Conservation (phyloP, 2,888 invertebrate species). For the Patella pellucida region DNA sequence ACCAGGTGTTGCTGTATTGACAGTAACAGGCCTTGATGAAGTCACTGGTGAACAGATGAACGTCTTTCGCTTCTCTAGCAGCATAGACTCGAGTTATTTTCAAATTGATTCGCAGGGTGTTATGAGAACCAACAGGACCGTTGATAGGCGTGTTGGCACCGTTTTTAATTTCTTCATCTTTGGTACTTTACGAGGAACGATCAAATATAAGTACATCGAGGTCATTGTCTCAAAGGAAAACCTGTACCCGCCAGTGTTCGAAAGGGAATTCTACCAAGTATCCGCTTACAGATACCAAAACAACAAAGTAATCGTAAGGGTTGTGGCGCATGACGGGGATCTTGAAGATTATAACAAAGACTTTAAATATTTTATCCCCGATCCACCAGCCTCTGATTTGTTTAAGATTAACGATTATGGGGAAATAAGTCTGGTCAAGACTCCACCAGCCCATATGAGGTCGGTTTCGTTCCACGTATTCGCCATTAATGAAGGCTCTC, state of each 20-base stretch:
- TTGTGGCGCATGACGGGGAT: background rate
- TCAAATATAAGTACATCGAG: conserved; percentile 41
- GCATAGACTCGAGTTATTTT: conserved; percentile 42
- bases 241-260: conserved; percentile 45
- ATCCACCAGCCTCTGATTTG: conserved; percentile 12
- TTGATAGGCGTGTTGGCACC: conserved; percentile 45
- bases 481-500: conserved; percentile 54
- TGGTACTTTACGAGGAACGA: conserved; percentile 29
- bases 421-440: conserved; percentile 36
- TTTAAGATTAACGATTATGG: conserved; percentile 27
- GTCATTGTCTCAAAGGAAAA: conserved; percentile 51
- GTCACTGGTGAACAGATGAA: conserved; percentile 36
- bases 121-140: conserved; percentile 38
- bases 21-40: conserved; percentile 44
- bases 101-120: conserved; percentile 38
- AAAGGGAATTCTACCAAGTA: conserved; percentile 38
- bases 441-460: conserved; percentile 34
- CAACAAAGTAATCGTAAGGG: conserved; percentile 15
- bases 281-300: conserved; percentile 42
- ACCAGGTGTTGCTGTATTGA: conserved; percentile 42
- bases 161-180: conserved; percentile 46
- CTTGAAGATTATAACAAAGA: conserved; percentile 14
- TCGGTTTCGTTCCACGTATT: conserved; percentile 41
- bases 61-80: conserved; percentile 34
- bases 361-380: conserved; percentile 12